Evolutionary conservation across 2,113 vertebrate genomes (phyloP), one percentile per base, ranked within the genome.

Genomic region (Polypterus senegalus): DNA sequence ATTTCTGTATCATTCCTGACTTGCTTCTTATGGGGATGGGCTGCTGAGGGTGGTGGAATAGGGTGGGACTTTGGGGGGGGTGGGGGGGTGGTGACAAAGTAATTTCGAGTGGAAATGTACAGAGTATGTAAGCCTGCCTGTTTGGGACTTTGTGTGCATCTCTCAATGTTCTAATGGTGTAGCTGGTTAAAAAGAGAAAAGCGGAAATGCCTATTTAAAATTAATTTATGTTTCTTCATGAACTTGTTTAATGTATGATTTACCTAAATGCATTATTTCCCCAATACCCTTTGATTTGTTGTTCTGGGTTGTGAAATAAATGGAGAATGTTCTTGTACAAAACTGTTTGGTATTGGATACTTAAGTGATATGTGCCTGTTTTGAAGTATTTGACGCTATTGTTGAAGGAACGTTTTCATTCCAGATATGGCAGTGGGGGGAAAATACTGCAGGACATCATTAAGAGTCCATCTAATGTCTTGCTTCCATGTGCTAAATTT

Each of bases 211-310:
- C 76, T 94, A 94, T 94, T 94, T 94, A 91, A 94, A 91, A 89
- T 90, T 93, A 91, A 82, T 92, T 93, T 93, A 91, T 93, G 89
- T 86, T 76, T 59, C 72, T 91, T 82, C 88, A 83, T 82, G 86
- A 55, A 77, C 80, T 85, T 91, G 79, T 92, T 86, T 76, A 76
- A 69, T 82, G 81, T 89, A 86, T 92, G 85, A 91, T 90, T 87
- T 84, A 75, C 86, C 75, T 87, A 86, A 70, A 83, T 76, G 65
- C 81, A 75, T 88, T 69, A 70, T 79, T 74, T 81, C 73, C 61
- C 57, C 53, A 63, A 54, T 57, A 61, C 65, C 10, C 67, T 66
- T 49, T 59, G 58, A 71, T 63, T 67, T 79, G 78, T 73, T 71
- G 63, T 77, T 72, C 77, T 74, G 81, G 79, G 79, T 78, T 88